Evolutionary conservation across 1,140 invertebrate genomes (phyloP), one percentile per base, ranked within the genome.

Genomic region (Leptopilina clavipes): DNA sequence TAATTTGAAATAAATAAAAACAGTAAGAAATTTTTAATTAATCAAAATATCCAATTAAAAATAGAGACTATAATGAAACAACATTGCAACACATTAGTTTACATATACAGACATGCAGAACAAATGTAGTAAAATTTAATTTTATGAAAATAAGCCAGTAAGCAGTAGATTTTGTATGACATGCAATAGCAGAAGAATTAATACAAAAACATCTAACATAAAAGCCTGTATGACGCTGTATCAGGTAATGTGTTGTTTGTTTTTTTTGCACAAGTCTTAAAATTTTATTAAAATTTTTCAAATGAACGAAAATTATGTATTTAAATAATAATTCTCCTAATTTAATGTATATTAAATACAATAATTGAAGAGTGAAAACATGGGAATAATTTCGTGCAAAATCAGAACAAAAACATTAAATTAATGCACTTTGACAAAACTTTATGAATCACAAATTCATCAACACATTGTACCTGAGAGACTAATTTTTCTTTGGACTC

Each of bases 401-500:
- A 74, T 70, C 44, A 73, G 22, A 31, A 70, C 59, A 17, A 74
- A 79, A n/a, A n/a, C n/a, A n/a, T n/a, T 73, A 75, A 77, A 71
- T 48, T 72, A 73, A 56, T 72, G 25, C 17, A 78, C 31, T 71
- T 73, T 52, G 3, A 5, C 48, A 74, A 74, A n/a, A 25, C 5
- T 59, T 76, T 76, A 80, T 19, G 72, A 71, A 81, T 76, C 54
- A 80, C 31, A 73, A 76, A 81, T 48, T 45, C 54, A 71, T 18
- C 70, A 45, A 74, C 75, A 22, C 71, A 76, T 74, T 65, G 48
- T 80, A 88, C 86, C 85, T 88, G 81, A 73, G 59, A 71, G 71
- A 74, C 56, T 56, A 82, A 75, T 43, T 84, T 77, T 76, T 84
- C 82, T 86, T 86, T 85, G 44, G 75, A 48, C 71, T 81, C 81